Evolutionary conservation across 92 coral and sea anemone genomes (phyloP), one percentile per base, ranked within the genome.

Genomic region (Actinostola sp.): DNA sequence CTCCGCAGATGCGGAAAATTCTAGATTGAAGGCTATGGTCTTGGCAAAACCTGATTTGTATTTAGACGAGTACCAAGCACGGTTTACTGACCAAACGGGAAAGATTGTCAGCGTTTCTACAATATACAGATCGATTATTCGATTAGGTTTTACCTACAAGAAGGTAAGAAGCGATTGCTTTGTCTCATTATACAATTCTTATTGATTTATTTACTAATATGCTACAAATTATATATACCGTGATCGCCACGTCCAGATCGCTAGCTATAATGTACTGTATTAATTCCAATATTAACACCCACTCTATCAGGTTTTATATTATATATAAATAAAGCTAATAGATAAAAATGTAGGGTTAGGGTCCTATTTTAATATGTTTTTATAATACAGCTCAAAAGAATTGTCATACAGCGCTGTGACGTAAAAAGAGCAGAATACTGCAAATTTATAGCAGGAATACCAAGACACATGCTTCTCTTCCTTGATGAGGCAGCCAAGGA

Each of bases 71-170:
- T 72, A 72, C 35, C 71, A 65, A 81, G 75, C 77, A 33, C 73
- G 86, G 86, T 73, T 81, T 43, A 43, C 24, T n/a, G 35, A 66
- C 16, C 30, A 75, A 5, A 82, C 83, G 10, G 88, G 82, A 1
- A 82, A 70, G 44, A 16, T 28, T 26, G 27, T 75, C 33, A 75
- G 82, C 73, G 68, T 68, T 52, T 58, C 82, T 15, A 76, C 88
- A 1, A 44, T 82, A 30, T 75, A 82, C 65, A 58, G 83, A 15
- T 67, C 88, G 26, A 82, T 82, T 15, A 76, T 82, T 26, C 76
- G 82, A 39, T 65, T 75, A 48, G 87, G 87, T 16, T 82, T 82
- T 67, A 74, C 81, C 17, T 74, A 82, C 38, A 74, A 74, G 41
- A 82, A 82, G 87, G 76, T 65, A 63, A 82, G 3, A 59, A 30